Percentiles rank a stretch among this genome's conserved stretches.
These are phyloP conservation scores for Cydia strobilella DNA, from an alignment of 1,140 invertebrate genomes.

Conservation along the genomic window DNA sequence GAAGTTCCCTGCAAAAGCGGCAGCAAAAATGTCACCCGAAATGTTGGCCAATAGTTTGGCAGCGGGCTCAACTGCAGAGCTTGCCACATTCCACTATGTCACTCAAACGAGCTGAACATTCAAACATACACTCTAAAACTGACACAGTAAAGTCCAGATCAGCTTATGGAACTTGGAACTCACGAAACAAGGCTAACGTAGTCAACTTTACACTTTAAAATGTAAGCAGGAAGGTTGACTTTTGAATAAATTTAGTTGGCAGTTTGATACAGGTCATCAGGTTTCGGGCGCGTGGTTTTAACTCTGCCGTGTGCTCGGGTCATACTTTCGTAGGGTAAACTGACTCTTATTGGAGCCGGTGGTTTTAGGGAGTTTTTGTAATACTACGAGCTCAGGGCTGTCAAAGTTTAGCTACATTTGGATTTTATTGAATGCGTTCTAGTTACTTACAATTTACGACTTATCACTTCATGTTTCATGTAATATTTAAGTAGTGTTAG, in stretches of 20 bases:
- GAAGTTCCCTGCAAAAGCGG: neutral
- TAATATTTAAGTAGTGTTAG: no score
- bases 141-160: neutral
- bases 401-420: neutral
- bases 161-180: neutral
- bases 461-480: neutral
- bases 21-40: conserved; percentile 3
- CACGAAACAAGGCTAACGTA: neutral
- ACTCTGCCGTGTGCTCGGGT: neutral
- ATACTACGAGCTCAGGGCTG: neutral
- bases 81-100: conserved; percentile 5
- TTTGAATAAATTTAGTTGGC: conserved; percentile 5
- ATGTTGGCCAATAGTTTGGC: conserved; percentile 16
- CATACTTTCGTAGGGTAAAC: neutral
- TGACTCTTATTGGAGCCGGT: neutral
- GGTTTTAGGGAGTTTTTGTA: neutral
- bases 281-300: conserved; percentile 11
- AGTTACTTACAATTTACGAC: neutral
- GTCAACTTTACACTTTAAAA: conserved; percentile 1
- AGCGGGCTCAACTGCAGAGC: conserved; percentile 4
- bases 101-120: neutral
- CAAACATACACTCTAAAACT: neutral
- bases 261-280: conserved; percentile 16
- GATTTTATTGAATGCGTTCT: neutral
- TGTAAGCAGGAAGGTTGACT: neutral